These are phyloP conservation scores for Amblyjoppa proteus DNA, from an alignment of 2,888 invertebrate species.

Conservation along the genomic window DNA sequence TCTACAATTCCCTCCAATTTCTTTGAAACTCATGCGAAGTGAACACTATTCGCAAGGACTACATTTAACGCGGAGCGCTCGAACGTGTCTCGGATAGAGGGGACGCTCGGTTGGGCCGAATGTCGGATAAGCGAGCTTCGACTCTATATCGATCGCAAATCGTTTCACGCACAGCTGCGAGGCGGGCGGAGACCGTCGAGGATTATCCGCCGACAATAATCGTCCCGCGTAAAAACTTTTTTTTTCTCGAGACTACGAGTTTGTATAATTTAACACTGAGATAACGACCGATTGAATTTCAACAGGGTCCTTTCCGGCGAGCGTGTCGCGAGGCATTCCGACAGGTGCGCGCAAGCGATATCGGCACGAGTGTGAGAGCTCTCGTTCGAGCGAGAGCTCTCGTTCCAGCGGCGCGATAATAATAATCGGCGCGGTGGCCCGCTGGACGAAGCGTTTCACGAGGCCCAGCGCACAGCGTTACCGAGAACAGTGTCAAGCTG, in stretches of 20 bases:
- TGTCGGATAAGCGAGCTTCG: too few species aligned
- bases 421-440: conserved; percentile 2
- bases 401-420: conserved; percentile 30
- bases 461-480: conserved; percentile 51
- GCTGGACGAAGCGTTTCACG: conserved; percentile 42
- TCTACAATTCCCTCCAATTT: too few species aligned
- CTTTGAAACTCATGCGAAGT: too few species aligned
- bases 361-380: neutral
- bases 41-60: too few species aligned
- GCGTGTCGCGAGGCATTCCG: conserved; percentile 49
- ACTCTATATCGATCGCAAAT: too few species aligned
- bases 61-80: too few species aligned
- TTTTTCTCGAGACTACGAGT: neutral
- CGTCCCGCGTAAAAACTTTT: neutral
- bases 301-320: conserved; percentile 38
- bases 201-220: neutral
- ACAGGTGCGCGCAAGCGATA: conserved; percentile 56
- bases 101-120: too few species aligned
- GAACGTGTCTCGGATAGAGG: too few species aligned
- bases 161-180: too few species aligned
- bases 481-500: conserved; percentile 63
- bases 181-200: too few species aligned
- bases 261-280: neutral
- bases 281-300: conserved; percentile 64
- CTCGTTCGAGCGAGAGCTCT: conserved; percentile 11